phyloP scores from a whole-genome alignment of 2,797 vertebrate genomes.

The Heterohyrax brucei region DNA sequence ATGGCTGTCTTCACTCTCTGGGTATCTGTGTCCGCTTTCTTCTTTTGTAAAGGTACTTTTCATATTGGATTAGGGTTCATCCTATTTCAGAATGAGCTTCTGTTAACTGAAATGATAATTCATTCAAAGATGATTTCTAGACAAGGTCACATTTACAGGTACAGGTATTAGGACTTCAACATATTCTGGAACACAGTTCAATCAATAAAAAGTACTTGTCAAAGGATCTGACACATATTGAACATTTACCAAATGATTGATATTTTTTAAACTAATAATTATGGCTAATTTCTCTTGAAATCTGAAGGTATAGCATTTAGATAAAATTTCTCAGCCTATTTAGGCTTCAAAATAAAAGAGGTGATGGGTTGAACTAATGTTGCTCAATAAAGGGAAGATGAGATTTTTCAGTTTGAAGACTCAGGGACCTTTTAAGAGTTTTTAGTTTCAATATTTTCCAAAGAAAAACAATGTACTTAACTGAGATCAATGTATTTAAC shows the following conservation, averaged over 20 bases:
- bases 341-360: background rate
- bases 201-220: background rate
- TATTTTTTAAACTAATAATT: constrained; percentile 50
- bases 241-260: background rate
- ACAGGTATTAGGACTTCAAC: background rate
- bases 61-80: background rate
- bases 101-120: background rate
- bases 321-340: background rate
- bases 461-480: background rate
- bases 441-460: background rate
- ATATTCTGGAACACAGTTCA: background rate
- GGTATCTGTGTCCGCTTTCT: too few relatives aligned
- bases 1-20: background rate
- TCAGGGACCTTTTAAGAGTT: background rate
- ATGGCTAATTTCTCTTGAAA: background rate
- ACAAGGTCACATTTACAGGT: background rate
- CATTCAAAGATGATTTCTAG: background rate
- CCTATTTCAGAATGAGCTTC: background rate
- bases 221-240: background rate
- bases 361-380: background rate
- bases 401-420: background rate
- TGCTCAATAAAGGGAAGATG: background rate
- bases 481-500: background rate
- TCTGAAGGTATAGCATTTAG: background rate
- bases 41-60: background rate